Percentiles rank a stretch among this genome's conserved stretches.
These are phyloP conservation scores for Leucophenga montana DNA, from an alignment of 2,888 invertebrate species.

Conservation along the genomic window DNA sequence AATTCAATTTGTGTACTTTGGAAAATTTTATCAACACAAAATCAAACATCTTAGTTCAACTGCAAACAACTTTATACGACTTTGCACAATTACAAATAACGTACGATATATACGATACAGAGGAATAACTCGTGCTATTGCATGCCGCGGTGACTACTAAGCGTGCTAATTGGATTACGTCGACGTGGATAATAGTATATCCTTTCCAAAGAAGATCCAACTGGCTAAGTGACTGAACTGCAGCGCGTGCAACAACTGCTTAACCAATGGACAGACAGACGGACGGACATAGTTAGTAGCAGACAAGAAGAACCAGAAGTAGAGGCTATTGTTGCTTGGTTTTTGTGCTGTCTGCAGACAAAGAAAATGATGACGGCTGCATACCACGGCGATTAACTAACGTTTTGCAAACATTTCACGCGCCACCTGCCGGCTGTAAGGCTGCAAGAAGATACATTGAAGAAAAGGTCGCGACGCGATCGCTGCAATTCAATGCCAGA, in stretches of 20 bases:
- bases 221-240: background rate
- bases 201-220: background rate
- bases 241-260: slow-evolving; percentile 16
- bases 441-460: background rate
- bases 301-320: background rate
- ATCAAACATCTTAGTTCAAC: slow-evolving; percentile 41
- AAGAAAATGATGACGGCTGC: background rate
- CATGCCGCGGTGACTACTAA: background rate
- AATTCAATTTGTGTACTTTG: too few species aligned
- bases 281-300: background rate
- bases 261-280: slow-evolving; percentile 2
- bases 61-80: too few species aligned
- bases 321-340: background rate
- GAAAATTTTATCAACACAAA: slow-evolving; percentile 3
- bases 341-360: background rate
- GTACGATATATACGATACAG: background rate
- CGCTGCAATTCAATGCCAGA: background rate
- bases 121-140: slow-evolving; percentile 18
- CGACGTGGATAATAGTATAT: background rate
- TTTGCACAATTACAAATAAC: too few species aligned
- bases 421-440: slow-evolving; percentile 41
- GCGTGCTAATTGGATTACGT: slow-evolving; percentile 26
- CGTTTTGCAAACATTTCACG: slow-evolving; percentile 31
- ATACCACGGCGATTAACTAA: slow-evolving; percentile 26
- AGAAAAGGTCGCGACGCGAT: background rate